These are phyloP conservation scores for Drosophila subobscura DNA, from an alignment of 1,140 invertebrate species.

Conservation along the genomic window DNA sequence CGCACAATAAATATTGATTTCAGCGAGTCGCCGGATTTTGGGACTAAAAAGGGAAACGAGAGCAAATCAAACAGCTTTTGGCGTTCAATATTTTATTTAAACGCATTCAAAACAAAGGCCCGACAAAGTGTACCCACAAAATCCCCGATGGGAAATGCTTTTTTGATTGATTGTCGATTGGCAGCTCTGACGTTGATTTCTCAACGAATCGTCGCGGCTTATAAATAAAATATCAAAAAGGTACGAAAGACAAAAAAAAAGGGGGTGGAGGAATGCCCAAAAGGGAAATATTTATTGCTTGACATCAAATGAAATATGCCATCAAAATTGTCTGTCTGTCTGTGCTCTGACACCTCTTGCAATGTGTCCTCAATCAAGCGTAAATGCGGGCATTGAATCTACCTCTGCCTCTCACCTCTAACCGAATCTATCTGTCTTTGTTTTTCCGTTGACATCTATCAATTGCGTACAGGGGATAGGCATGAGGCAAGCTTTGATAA, in stretches of 20 bases:
- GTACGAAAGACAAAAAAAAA: constrained; percentile 23
- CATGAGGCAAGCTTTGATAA: constrained; percentile 33
- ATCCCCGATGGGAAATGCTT: constrained; percentile 45
- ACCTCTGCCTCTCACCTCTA: constrained; percentile 4
- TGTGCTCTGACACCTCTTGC: constrained; percentile 60
- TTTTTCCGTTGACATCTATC: constrained; percentile 65
- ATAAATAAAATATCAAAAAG: constrained; percentile 72
- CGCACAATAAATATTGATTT: constrained; percentile 30
- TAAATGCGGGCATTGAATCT: constrained; percentile 53
- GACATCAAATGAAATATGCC: constrained; percentile 76
- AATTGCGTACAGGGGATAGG: constrained; percentile 50
- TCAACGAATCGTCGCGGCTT: constrained; percentile 52
- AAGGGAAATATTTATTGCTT: constrained; percentile 73
- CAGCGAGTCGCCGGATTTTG: background rate
- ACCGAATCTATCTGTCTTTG: constrained; percentile 7
- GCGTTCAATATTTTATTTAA: constrained; percentile 20
- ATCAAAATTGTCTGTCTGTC: constrained; percentile 76
- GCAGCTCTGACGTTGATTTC: constrained; percentile 67
- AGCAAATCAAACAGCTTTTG: constrained; percentile 14
- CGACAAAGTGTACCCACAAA: constrained; percentile 45
- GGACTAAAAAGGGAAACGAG: background rate
- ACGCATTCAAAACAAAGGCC: constrained; percentile 25
- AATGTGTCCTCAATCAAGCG: constrained; percentile 72
- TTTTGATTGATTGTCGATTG: constrained; percentile 76
- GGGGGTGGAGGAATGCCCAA: constrained; percentile 31